Evolutionary conservation across 2,888 invertebrate genomes (phyloP), one percentile per base, ranked within the genome.

Genomic region (Malachius bipustulatus): DNA sequence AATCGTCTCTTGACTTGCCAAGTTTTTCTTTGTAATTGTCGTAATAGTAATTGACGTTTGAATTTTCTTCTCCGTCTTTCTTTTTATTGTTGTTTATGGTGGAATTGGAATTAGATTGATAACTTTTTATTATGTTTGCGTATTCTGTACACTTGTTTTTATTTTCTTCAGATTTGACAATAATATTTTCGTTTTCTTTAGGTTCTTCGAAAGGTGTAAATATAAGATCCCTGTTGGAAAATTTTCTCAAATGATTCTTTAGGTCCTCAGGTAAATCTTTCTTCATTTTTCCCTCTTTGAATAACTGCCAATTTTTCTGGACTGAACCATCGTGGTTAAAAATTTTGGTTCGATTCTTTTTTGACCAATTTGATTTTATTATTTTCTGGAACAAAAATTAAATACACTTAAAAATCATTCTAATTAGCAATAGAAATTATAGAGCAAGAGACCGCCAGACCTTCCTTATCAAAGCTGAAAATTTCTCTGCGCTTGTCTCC

Each of bases 271-370:
- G 58, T 34, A 63, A 43, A 32, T 66, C 56, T n/a, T n/a, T n/a
- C 1, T 63, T 12, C 9, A 79, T 46, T 40, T 70, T 59, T 4
- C 73, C 75, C 16, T 67, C 59, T 42, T 69, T 71, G 4, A 81
- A 67, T 42, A 69, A 62, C 35, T 67, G 62, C 85, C 85, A 85
- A 57, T 85, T 84, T 42, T 69, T 62, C 50, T 74, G 62, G 0
- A 78, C 83, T 1, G 62, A 62, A 35, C 64, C 61, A 49, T 85
- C 84, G 50, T 84, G 83, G 4, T 68, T 65, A 26, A 65, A 56
- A 14, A 82, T 73, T 30, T 70, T 65, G 29, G 71, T 56, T 3
- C 64, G 57, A 13, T 67, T 66, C 6, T 64, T 64, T 38, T 78
- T 75, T 30, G 64, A 63, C 82, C 82, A 84, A 26, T 73, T 70